Percentiles rank a stretch among this genome's conserved stretches.
These are phyloP conservation scores for Callocephalon fimbriatum DNA, from an alignment of 2,113 vertebrate genomes.

Conservation along the genomic window DNA sequence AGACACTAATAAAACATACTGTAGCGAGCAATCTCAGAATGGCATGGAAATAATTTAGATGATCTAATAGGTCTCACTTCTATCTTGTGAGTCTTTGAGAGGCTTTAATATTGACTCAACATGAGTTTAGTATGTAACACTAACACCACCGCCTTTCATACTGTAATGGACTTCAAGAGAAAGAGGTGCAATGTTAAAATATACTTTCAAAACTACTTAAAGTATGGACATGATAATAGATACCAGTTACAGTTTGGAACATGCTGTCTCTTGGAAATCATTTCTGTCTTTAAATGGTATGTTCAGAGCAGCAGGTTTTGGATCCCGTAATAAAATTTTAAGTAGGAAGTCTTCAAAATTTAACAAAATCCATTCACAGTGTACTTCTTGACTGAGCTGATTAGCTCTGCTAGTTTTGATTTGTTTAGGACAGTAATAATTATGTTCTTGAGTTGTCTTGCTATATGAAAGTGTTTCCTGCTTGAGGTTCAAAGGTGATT, in stretches of 20 bases:
- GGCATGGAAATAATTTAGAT: conserved; percentile 61
- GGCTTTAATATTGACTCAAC: background rate
- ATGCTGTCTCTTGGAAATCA: background rate
- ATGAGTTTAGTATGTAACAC: background rate
- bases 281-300: background rate
- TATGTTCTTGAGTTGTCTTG: background rate
- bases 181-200: background rate
- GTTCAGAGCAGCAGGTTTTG: background rate
- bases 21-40: conserved; percentile 30
- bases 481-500: background rate
- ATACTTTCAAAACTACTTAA: background rate
- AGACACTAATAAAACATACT: conserved; percentile 41
- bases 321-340: background rate
- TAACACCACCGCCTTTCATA: background rate
- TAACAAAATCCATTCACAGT: background rate
- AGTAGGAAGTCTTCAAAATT: background rate
- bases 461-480: background rate
- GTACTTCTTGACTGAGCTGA: background rate
- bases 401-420: background rate
- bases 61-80: conserved; percentile 48
- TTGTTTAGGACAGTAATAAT: background rate
- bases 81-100: background rate
- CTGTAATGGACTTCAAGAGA: background rate
- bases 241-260: background rate
- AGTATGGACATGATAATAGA: background rate